These are phyloP conservation scores for Muricea muricata DNA, from an alignment of 92 coral and sea anemone species.

Conservation along the genomic window DNA sequence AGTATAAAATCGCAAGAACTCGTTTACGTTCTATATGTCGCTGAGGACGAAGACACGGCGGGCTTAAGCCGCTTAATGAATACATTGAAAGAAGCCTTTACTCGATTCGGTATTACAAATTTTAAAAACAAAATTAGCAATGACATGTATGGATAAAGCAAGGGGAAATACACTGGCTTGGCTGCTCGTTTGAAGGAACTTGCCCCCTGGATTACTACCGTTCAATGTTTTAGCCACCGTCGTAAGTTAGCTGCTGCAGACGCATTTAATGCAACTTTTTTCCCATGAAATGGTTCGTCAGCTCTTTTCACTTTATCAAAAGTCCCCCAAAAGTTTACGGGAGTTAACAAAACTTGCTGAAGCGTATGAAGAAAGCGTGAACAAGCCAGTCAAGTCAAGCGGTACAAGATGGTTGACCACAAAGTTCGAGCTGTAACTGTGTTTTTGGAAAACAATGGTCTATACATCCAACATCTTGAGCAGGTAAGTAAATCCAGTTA, in stretches of 20 bases:
- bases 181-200: constrained; percentile 33
- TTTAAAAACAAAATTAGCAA: constrained; percentile 15
- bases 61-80: constrained; percentile 3
- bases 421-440: neutral
- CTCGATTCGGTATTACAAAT: constrained; percentile 15
- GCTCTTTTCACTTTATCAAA: constrained; percentile 9
- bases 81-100: constrained; percentile 20
- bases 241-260: constrained; percentile 27
- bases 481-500: too few relatives aligned
- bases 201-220: constrained; percentile 18
- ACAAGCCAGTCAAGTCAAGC: constrained; percentile 17
- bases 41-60: constrained; percentile 24
- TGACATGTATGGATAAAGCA: neutral
- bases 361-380: neutral
- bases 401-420: constrained; percentile 25
- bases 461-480: constrained; percentile 23
- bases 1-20: constrained; percentile 33
- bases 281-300: neutral
- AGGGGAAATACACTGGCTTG: constrained; percentile 15
- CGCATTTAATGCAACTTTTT: constrained; percentile 2
- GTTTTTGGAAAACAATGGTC: constrained; percentile 21
- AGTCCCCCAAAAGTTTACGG: constrained; percentile 14
- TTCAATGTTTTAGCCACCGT: neutral
- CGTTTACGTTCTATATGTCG: constrained; percentile 9
- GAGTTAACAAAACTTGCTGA: constrained; percentile 21